Evolutionary conservation across 2,888 invertebrate genomes (phyloP).

Genomic region (Gymnocheta viridis): DNA sequence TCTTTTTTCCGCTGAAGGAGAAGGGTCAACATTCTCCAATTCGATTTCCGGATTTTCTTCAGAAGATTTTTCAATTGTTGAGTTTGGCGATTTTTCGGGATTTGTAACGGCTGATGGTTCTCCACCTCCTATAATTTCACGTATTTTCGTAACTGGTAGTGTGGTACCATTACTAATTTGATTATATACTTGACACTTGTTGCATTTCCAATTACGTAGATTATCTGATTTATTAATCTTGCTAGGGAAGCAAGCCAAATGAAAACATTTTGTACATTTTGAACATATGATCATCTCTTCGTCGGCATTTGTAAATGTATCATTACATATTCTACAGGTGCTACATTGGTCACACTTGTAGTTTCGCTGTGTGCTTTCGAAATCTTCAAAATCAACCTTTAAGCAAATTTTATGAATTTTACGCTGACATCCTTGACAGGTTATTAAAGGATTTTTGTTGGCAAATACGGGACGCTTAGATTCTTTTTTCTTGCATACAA

Average conservation of each 20-base stretch:
- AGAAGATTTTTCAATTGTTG: conserved; percentile 51
- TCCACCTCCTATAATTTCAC: conserved; percentile 72
- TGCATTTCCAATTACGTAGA: conserved; percentile 88
- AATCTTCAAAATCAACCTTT: conserved; percentile 74
- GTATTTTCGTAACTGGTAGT: conserved; percentile 70
- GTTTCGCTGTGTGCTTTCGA: conserved; percentile 75
- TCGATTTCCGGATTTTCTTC: conserved; percentile 46
- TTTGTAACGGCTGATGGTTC: conserved; percentile 2
- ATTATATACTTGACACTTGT: conserved; percentile 83
- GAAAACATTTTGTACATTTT: conserved; percentile 92
- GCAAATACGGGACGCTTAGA: conserved; percentile 76
- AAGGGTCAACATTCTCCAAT: not conserved
- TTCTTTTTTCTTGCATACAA: conserved; percentile 75
- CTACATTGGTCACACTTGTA: conserved; percentile 97
- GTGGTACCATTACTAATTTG: conserved; percentile 63
- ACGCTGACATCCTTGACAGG: conserved; percentile 76
- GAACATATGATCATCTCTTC: conserved; percentile 87
- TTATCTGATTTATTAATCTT: conserved; percentile 83
- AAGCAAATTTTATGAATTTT: conserved; percentile 78
- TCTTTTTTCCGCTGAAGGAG: not conserved
- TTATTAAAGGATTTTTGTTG: conserved; percentile 75
- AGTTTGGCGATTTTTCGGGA: conserved; percentile 7
- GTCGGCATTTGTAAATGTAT: conserved; percentile 24
- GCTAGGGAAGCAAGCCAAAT: conserved; percentile 90
- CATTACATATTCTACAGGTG: conserved; percentile 85